Evolutionary conservation across 2,113 vertebrate genomes (phyloP).

Genomic region (Seriola quinqueradiata): DNA sequence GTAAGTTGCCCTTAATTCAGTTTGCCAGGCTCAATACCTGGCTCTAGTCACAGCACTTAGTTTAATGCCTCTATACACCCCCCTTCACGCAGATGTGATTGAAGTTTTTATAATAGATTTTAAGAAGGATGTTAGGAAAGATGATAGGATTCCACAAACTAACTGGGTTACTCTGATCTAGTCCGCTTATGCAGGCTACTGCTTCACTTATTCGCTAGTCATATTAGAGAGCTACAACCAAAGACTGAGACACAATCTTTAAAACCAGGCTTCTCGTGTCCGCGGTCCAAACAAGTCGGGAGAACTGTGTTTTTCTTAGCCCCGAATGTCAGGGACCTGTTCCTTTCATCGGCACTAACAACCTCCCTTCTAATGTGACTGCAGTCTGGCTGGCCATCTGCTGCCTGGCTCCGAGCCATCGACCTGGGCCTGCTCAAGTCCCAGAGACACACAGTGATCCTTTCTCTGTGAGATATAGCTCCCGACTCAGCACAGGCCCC

Average conservation of each 20-base stretch:
- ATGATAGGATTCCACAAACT: conserved; percentile 31
- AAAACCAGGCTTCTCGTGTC: conserved; percentile 7
- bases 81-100: conserved; percentile 44
- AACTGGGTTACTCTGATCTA: conserved; percentile 30
- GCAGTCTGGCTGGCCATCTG: conserved; percentile 86
- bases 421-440: conserved; percentile 55
- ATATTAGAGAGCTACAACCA: not conserved
- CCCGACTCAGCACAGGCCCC: conserved; percentile 39
- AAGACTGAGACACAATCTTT: not conserved
- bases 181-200: conserved; percentile 11
- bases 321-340: conserved; percentile 68
- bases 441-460: conserved; percentile 66
- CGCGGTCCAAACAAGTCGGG: conserved; percentile 16
- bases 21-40: conserved; percentile 57
- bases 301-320: conserved; percentile 51
- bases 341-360: conserved; percentile 80
- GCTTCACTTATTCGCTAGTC: conserved; percentile 1
- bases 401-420: conserved; percentile 83
- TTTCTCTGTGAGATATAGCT: conserved; percentile 57
- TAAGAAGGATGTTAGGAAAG: conserved; percentile 13
- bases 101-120: conserved; percentile 27
- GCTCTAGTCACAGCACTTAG: conserved; percentile 61
- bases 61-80: conserved; percentile 9
- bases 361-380: conserved; percentile 78
- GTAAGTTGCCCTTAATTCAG: conserved; percentile 88